Conservation (phyloP, 2,113 vertebrate species). For the Meriones unguiculatus region DNA sequence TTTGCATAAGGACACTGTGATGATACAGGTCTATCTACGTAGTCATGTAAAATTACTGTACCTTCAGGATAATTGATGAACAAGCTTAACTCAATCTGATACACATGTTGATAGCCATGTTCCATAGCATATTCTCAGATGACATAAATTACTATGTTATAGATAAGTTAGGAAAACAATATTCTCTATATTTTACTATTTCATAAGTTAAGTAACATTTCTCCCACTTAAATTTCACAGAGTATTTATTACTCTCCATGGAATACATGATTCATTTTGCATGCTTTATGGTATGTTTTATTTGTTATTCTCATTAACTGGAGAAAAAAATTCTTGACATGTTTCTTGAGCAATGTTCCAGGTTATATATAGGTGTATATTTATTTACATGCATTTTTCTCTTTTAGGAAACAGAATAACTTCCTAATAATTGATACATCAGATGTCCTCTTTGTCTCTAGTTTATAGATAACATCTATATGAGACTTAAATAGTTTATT, state of each 20-base stretch:
- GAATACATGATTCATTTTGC: too few species aligned
- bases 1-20: background rate
- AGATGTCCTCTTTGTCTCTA: background rate
- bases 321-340: background rate
- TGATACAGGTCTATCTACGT: fast-evolving
- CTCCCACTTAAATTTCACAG: background rate
- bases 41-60: too few species aligned
- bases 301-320: background rate
- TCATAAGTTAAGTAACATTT: background rate
- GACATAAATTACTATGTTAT: background rate
- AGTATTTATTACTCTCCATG: background rate
- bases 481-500: background rate
- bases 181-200: background rate
- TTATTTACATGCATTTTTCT: background rate
- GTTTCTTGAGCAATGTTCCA: background rate
- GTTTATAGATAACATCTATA: background rate
- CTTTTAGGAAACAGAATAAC: background rate
- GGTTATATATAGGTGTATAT: background rate
- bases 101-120: too few species aligned
- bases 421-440: background rate
- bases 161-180: background rate
- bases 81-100: background rate
- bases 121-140: background rate
- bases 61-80: background rate
- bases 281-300: background rate